Base-by-base conservation (phyloP, 1,140 invertebrate genomes). In the Teleogryllus occipitalis region DNA sequence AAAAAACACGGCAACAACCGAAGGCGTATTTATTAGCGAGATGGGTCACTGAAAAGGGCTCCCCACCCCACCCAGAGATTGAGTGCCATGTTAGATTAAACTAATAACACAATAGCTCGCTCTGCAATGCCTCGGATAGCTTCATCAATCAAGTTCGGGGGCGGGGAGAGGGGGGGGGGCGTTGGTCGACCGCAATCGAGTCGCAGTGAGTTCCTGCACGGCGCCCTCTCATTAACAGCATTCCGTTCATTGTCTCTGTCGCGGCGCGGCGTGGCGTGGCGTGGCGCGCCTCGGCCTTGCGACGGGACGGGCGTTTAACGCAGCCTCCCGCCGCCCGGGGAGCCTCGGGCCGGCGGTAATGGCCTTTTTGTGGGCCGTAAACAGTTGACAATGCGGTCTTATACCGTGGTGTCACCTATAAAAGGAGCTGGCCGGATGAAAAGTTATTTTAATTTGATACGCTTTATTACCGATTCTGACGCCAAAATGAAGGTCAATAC, bases 401-500 rank as follows among this genome's bases (percentile, higher is more conserved):
- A 47, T 46, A 47, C 76, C 1, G 73, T 73, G 12, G 27, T 75
- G 78, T 74, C 78, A 21, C 47, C 46, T 79, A 65, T 75, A 79
- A 79, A 73, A 47, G 75, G 75, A 47, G 6, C n/a, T 75, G 22
- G 49, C 78, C 12, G 15, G 47, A 39, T 75, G 78, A 79, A 74
- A 73, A 74, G 65, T 79, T 18, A 21, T 79, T 79, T 75, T 79
- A 39, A 79, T 79, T 79, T 79, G 78, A 74, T 73, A 75, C 78
- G 78, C 73, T 47, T 75, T 79, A 79, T 79, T 79, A 79, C 74
- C 78, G 78, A 79, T 79, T 79, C 65, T 75, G 47, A 79, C 8
- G 78, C 47, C 21, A 77, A 47, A 22, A 79, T 47, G 39, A 49
- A 75, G 73, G 78, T 47, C 73, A 39, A 47, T 18, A 75, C 21